A percentile compares a stretch with the other conserved stretches of the same genome.
phyloP scores from a whole-genome alignment of 2,113 vertebrate species.

The Sialia sialis region DNA sequence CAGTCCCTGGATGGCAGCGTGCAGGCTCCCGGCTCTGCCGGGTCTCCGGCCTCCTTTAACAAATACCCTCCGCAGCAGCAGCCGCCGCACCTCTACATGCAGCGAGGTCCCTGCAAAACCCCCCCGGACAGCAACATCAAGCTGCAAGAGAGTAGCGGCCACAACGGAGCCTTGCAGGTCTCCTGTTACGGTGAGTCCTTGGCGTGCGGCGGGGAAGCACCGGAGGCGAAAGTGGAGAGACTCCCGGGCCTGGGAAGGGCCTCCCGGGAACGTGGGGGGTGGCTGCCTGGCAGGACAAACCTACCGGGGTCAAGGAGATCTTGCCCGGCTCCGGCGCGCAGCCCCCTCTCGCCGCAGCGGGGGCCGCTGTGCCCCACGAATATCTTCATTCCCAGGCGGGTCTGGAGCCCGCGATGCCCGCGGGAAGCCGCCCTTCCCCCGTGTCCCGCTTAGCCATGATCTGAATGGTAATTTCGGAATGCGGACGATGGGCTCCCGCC shows the following conservation, averaged over 20 bases:
- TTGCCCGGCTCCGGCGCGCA: background rate
- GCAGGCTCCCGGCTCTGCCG: conserved; percentile 49
- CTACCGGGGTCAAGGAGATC: background rate
- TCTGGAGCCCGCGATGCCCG: background rate
- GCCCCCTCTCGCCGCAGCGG: background rate
- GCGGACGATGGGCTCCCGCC: background rate
- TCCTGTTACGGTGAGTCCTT: conserved; percentile 89
- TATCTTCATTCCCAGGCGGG: background rate
- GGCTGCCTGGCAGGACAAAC: background rate
- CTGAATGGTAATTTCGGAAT: background rate
- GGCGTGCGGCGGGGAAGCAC: background rate
- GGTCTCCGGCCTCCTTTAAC: conserved; percentile 82
- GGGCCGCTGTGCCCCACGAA: background rate
- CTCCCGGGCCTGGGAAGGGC: background rate
- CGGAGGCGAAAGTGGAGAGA: background rate
- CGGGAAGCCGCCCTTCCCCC: background rate
- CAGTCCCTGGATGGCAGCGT: conserved; percentile 82
- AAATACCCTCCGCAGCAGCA: conserved; percentile 78
- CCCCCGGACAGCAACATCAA: conserved; percentile 87
- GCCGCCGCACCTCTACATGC: conserved; percentile 84
- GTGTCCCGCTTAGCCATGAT: background rate
- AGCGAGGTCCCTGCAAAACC: conserved; percentile 88
- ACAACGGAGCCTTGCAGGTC: conserved; percentile 84
- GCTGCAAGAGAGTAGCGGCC: conserved; percentile 80
- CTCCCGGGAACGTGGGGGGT: background rate